A percentile compares a stretch with the other conserved stretches of the same genome.
Conservation (phyloP, 2,113 vertebrate species). For the Irena cyanogastra region DNA sequence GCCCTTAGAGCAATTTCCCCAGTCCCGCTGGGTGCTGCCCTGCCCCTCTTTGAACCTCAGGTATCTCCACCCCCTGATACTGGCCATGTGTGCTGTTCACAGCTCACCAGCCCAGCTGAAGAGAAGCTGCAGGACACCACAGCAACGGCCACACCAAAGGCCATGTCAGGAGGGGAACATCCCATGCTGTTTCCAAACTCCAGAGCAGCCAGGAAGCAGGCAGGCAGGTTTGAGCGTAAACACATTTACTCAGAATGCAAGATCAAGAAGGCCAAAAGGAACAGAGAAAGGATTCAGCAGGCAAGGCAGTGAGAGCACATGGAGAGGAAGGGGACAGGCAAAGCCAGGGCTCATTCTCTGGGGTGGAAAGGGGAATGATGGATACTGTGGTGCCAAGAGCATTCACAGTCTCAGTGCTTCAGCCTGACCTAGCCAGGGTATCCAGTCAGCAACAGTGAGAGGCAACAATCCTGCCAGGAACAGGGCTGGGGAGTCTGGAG, state of each 20-base stretch:
- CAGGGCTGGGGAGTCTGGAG: neutral
- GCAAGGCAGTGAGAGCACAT: neutral
- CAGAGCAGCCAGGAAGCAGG: neutral
- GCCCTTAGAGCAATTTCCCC: neutral
- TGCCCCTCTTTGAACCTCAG: neutral
- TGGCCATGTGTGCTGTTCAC: neutral
- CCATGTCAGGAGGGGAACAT: neutral
- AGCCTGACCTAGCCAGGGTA: neutral
- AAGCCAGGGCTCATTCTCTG: neutral
- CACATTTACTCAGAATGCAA: neutral
- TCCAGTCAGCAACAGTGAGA: neutral
- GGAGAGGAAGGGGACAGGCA: neutral
- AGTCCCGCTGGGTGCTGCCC: neutral
- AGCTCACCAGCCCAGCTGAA: neutral
- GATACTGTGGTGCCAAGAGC: fast-evolving
- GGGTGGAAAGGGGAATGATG: neutral
- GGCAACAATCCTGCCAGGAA: neutral
- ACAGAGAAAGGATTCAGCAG: neutral
- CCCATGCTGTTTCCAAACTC: fast-evolving
- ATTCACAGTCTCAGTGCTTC: neutral
- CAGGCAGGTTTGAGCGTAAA: neutral
- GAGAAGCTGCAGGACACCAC: fast-evolving
- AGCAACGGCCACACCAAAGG: neutral
- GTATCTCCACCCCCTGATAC: fast-evolving
- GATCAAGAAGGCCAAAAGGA: neutral